A percentile compares a stretch with the other conserved stretches of the same genome.
These are phyloP conservation scores for Choristoneura rosaceana DNA, from an alignment of 2,888 invertebrate genomes.

Conservation along the genomic window DNA sequence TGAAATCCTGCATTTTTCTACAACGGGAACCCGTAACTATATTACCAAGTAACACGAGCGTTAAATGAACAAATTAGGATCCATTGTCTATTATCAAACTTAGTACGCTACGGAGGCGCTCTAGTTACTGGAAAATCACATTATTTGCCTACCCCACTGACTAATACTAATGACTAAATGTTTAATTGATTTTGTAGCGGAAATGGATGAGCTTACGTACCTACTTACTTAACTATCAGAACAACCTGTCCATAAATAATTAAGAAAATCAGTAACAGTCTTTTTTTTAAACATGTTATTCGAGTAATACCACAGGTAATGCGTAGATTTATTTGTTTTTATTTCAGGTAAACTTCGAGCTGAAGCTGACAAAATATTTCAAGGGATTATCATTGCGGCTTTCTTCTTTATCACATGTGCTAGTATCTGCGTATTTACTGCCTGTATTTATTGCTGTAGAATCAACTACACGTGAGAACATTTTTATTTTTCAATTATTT, in stretches of 20 bases:
- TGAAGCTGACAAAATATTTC: slow-evolving; percentile 64
- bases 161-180: background rate
- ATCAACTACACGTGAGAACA: slow-evolving; percentile 68
- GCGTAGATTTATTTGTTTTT: slow-evolving; percentile 11
- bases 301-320: too few species aligned
- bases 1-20: background rate
- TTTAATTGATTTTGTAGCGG: background rate
- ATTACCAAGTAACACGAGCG: background rate
- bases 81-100: background rate
- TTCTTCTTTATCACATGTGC: slow-evolving; percentile 65
- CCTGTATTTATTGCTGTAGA: slow-evolving; percentile 70
- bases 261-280: background rate
- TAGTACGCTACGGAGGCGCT: background rate
- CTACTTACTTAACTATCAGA: slow-evolving; percentile 15
- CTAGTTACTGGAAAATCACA: background rate
- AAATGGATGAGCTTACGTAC: slow-evolving; percentile 12
- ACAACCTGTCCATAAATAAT: background rate
- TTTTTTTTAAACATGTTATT: too few species aligned
- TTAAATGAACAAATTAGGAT: background rate
- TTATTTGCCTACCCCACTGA: background rate
- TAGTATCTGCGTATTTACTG: slow-evolving; percentile 56
- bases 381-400: slow-evolving; percentile 62
- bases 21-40: background rate
- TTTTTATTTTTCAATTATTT: slow-evolving; percentile 1
- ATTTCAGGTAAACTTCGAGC: slow-evolving; percentile 63